These are phyloP conservation scores for Kradibia gibbosae DNA, from an alignment of 1,140 invertebrate genomes.

Conservation along the genomic window DNA sequence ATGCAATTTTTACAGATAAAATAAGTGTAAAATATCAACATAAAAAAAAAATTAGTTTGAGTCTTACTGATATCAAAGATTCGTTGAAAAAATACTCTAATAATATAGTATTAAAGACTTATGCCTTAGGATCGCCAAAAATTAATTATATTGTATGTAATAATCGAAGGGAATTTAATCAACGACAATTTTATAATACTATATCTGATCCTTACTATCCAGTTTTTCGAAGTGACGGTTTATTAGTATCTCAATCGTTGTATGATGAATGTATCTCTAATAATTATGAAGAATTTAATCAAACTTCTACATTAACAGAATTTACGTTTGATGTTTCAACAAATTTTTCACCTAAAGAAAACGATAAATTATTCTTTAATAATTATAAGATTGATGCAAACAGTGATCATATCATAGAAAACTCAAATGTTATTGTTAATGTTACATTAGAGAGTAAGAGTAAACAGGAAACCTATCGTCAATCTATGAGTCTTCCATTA, in stretches of 20 bases:
- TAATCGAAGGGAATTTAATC: slow-evolving; percentile 56
- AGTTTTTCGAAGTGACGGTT: slow-evolving; percentile 81
- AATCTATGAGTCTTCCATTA: slow-evolving; percentile 80
- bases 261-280: slow-evolving; percentile 79
- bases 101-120: slow-evolving; percentile 62
- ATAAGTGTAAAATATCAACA: slow-evolving; percentile 50
- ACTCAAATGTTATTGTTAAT: slow-evolving; percentile 53
- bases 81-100: slow-evolving; percentile 54
- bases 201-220: slow-evolving; percentile 85
- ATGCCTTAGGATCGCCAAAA: slow-evolving; percentile 68
- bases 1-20: slow-evolving; percentile 53
- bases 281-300: slow-evolving; percentile 60
- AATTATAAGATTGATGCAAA: not conserved
- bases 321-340: not conserved
- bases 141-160: slow-evolving; percentile 64
- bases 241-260: slow-evolving; percentile 80
- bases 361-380: not conserved
- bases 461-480: slow-evolving; percentile 71
- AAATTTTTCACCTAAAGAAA: slow-evolving; percentile 5
- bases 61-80: slow-evolving; percentile 64
- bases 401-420: slow-evolving; percentile 42
- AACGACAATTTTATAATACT: slow-evolving; percentile 73
- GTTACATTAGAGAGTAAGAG: slow-evolving; percentile 63
- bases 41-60: slow-evolving; percentile 69
- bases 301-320: slow-evolving; percentile 20